Evolutionary conservation across 2,888 invertebrate genomes (phyloP), one percentile per base, ranked within the genome.

Genomic region (Stegana nigrithorax): DNA sequence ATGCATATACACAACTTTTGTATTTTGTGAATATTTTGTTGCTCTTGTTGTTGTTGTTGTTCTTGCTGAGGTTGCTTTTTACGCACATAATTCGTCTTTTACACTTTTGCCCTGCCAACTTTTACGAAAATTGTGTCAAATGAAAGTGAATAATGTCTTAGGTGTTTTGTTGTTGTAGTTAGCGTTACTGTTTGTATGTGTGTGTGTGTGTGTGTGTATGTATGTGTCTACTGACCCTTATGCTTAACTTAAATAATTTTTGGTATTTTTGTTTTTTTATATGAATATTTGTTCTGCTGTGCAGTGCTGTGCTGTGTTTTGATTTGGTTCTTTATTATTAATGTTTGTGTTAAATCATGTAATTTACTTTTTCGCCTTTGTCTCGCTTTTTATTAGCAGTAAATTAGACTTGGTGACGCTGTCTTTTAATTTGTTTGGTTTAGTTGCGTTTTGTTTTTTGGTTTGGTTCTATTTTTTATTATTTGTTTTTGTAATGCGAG

Each of bases 331-430:
- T 64, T 62, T 44, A 57, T 29, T 44, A 7, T 55, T 56, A 14
- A 19, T 61, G 64, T 55, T 25, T 50, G 47, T 6, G 26, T 25
- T 21, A 8, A 50, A 50, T 25, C 26, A 50, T 50, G 23, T 50
- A 6, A 45, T n/a, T 12, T 32, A 32, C 12, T 53, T 55, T 55
- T n/a, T n/a, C 32, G 36, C 12, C 47, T 23, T 50, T 26, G 36
- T 65, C 19, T 36, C 26, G 39, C 7, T 63, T 67, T 72, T 71
- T 72, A 72, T 72, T 68, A 64, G 64, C 70, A 68, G 65, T 72
- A 72, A 72, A 72, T 72, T 70, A 68, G 71, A 70, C 67, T 70
- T 66, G 67, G 64, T 65, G 68, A 65, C 60, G 63, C 60, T 65
- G 36, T 53, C 65, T 61, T 67, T n/a, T n/a, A n/a, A n/a, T n/a